These are phyloP conservation scores for Ephydatia muelleri DNA, from an alignment of 37 sponge, comb jelly and placozoan species.

Conservation along the genomic window DNA sequence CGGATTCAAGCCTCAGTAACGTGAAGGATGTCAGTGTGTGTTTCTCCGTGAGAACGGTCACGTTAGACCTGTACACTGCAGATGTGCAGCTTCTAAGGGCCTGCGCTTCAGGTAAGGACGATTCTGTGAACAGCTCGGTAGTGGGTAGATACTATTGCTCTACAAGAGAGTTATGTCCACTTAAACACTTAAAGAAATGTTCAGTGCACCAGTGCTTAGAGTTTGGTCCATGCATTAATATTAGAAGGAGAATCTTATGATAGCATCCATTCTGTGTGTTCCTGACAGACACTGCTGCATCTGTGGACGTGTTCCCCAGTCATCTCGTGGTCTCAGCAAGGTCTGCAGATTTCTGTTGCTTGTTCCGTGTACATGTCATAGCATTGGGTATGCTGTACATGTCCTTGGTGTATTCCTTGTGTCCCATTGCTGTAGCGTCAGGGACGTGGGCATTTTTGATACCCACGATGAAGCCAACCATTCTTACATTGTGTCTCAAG, in stretches of 20 bases:
- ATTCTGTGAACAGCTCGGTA: neutral
- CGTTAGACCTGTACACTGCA: slow-evolving; percentile 17
- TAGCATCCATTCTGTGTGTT: too few relatives aligned
- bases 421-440: neutral
- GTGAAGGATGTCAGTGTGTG: slow-evolving; percentile 18
- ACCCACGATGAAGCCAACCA: neutral
- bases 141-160: neutral
- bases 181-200: too few relatives aligned
- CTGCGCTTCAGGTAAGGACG: slow-evolving; percentile 13
- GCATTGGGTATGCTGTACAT: too few relatives aligned
- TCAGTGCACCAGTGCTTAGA: too few relatives aligned
- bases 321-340: neutral
- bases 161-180: too few relatives aligned
- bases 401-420: neutral
- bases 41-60: slow-evolving; percentile 1
- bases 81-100: slow-evolving; percentile 34
- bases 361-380: too few relatives aligned
- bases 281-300: neutral
- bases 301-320: neutral
- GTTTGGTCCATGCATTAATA: too few relatives aligned
- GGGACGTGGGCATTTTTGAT: neutral
- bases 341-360: neutral
- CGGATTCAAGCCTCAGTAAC: neutral
- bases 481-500: neutral
- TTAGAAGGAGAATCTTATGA: too few relatives aligned